A percentile compares a stretch with the other conserved stretches of the same genome.
Evolutionary conservation across 2,113 vertebrate species (phyloP).

Genomic region (Pyrgilauda ruficollis): DNA sequence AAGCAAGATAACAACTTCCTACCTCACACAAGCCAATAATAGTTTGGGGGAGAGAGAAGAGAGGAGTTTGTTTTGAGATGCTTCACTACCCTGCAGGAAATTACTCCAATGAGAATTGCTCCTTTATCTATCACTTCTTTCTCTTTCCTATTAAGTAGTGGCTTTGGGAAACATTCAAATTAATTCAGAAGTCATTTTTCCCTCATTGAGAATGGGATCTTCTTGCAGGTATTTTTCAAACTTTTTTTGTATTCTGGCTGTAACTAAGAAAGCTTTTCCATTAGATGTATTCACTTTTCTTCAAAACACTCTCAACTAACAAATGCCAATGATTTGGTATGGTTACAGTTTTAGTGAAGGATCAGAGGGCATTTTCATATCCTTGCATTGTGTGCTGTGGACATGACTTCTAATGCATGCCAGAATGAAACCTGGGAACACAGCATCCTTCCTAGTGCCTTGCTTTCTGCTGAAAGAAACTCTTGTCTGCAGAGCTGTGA

Average conservation of each 20-base stretch:
- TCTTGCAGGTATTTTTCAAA: background rate
- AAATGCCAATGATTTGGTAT: background rate
- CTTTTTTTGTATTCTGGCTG: background rate
- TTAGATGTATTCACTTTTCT: background rate
- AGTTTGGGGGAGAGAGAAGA: background rate
- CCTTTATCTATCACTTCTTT: background rate
- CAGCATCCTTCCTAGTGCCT: background rate
- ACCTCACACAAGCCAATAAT: background rate
- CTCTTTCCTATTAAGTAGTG: background rate
- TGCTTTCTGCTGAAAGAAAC: background rate
- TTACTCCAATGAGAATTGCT: background rate
- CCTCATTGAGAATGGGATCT: background rate
- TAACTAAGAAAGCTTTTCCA: background rate
- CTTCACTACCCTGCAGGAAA: background rate
- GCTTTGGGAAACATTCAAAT: background rate
- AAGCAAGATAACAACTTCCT: background rate
- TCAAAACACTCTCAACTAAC: background rate
- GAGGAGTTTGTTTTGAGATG: background rate
- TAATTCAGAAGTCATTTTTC: background rate
- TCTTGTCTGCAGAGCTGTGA: background rate
- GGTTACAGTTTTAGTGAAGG: background rate
- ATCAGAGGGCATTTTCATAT: background rate
- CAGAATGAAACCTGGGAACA: background rate
- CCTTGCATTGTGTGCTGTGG: background rate
- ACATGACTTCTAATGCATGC: background rate